Percentiles rank a stretch among this genome's conserved stretches.
Evolutionary conservation across 1,140 invertebrate species (phyloP).

Genomic region (Aradophagus sp.): DNA sequence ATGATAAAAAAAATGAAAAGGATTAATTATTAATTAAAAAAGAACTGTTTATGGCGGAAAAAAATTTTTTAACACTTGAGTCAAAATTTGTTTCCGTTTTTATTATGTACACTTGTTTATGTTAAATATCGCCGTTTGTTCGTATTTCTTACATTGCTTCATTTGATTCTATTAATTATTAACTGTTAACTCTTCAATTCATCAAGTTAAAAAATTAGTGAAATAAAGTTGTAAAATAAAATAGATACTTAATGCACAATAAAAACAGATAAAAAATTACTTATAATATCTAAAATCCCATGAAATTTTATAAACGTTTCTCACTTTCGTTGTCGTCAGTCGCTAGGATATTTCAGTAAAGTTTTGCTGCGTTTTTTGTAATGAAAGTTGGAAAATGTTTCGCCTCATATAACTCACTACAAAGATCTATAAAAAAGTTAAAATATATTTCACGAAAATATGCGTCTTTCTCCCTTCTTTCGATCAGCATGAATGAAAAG

Average conservation of each 20-base stretch:
- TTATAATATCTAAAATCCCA: slow-evolving; percentile 31
- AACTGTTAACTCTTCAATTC: slow-evolving; percentile 2
- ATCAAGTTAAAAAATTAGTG: slow-evolving; percentile 8
- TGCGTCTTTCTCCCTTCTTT: slow-evolving; percentile 42
- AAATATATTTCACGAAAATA: slow-evolving; percentile 54
- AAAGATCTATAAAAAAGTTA: slow-evolving; percentile 52
- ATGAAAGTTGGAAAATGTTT: slow-evolving; percentile 42
- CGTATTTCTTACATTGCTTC: too few relatives aligned
- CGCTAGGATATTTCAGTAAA: slow-evolving; percentile 41
- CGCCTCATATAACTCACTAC: slow-evolving; percentile 35
- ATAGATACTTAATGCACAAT: slow-evolving; percentile 11
- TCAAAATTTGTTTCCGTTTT: too few relatives aligned
- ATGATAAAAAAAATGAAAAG: too few relatives aligned
- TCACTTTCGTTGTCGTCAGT: slow-evolving; percentile 54
- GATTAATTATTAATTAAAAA: too few relatives aligned
- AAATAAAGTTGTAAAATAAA: slow-evolving; percentile 21
- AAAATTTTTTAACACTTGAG: too few relatives aligned
- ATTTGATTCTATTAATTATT: slow-evolving; percentile 5
- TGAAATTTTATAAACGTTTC: slow-evolving; percentile 46
- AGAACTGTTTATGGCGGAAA: too few relatives aligned
- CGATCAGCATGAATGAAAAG: slow-evolving; percentile 34
- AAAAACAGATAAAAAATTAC: slow-evolving; percentile 35
- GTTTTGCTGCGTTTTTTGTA: slow-evolving; percentile 46
- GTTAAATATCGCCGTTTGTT: too few relatives aligned
- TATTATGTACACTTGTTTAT: too few relatives aligned